Percentiles rank a stretch among this genome's conserved stretches.
phyloP scores from a whole-genome alignment of 2,113 vertebrate species.

The Scalopus aquaticus region DNA sequence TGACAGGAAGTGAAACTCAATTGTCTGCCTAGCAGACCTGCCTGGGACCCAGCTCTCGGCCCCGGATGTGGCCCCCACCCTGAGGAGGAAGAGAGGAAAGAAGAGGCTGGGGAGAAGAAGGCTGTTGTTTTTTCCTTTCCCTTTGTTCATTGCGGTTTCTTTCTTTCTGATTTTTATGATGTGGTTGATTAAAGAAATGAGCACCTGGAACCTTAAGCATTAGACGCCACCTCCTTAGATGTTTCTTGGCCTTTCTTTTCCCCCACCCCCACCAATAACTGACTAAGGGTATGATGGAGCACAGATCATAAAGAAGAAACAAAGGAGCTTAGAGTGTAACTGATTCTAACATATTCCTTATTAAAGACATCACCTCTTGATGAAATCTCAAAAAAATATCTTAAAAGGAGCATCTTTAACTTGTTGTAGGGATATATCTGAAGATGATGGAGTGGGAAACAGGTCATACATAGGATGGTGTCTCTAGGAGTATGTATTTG shows the following conservation, averaged over 20 bases:
- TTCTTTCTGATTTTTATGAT: constrained; percentile 78
- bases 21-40: constrained; percentile 50
- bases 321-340: constrained; percentile 14
- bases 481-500: neutral
- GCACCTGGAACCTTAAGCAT: constrained; percentile 71
- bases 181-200: constrained; percentile 75
- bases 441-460: neutral
- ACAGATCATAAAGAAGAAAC: constrained; percentile 36
- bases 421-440: neutral
- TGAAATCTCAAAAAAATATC: neutral
- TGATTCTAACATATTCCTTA: neutral
- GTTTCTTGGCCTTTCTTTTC: constrained; percentile 44
- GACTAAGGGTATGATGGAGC: constrained; percentile 1
- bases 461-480: neutral
- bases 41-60: constrained; percentile 44
- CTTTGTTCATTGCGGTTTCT: constrained; percentile 79
- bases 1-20: constrained; percentile 79
- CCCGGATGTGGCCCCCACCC: constrained; percentile 69
- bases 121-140: constrained; percentile 81
- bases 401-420: neutral
- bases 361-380: neutral
- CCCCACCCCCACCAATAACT: constrained; percentile 35
- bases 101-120: constrained; percentile 56
- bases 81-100: constrained; percentile 62
- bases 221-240: constrained; percentile 26